These are phyloP conservation scores for Meriones psammophilus DNA, from an alignment of 2,797 vertebrate genomes.

Conservation along the genomic window DNA sequence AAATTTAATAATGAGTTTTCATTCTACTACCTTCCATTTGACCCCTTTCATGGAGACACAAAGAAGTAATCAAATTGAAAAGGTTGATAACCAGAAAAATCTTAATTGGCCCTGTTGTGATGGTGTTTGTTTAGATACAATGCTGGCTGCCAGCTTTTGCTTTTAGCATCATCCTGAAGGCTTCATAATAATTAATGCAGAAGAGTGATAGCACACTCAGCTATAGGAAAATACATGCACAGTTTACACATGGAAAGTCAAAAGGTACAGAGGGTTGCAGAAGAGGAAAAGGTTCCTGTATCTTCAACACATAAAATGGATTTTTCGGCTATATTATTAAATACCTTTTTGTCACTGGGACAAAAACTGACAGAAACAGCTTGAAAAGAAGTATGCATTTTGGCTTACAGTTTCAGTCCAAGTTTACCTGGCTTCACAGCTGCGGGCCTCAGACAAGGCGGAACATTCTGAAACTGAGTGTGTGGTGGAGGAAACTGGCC, in stretches of 20 bases:
- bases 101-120: neutral
- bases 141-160: neutral
- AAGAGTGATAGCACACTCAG: neutral
- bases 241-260: neutral
- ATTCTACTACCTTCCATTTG: neutral
- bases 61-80: neutral
- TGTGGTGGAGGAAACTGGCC: neutral
- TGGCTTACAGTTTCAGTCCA: neutral
- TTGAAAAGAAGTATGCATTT: neutral
- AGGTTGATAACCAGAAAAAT: slow-evolving; percentile 31
- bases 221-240: neutral
- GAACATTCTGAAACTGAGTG: neutral
- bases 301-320: neutral
- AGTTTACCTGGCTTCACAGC: neutral
- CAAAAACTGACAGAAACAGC: neutral
- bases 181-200: neutral
- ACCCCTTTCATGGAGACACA: neutral
- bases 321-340: neutral
- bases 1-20: slow-evolving; percentile 42
- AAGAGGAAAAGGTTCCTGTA: neutral
- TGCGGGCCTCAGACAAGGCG: neutral
- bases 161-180: neutral
- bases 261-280: neutral
- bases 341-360: neutral
- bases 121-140: neutral